Evolutionary conservation across 2,113 vertebrate genomes (phyloP), one percentile per base, ranked within the genome.

Genomic region (Saiga tatarica): DNA sequence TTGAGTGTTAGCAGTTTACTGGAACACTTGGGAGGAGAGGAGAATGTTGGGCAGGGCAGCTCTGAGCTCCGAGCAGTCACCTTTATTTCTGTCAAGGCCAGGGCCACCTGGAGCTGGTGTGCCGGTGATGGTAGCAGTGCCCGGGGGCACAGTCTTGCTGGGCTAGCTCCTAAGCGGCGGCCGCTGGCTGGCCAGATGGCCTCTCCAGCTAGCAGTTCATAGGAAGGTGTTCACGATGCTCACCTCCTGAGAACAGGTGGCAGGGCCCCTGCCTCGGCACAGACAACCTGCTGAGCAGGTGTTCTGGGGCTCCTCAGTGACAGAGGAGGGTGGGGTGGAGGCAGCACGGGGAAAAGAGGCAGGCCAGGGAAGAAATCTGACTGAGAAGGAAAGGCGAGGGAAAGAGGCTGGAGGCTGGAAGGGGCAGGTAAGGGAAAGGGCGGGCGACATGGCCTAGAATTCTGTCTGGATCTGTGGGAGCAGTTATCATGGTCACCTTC

Each of bases 241-340:
- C 96, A 93, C 64, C 21, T 97, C 97, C 94, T 98, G 99, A 2
- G 98, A 99, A 16, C 98, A 98, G 89, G 99, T 83, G 78, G 96
- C 92, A 19, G 97, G 97, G 28, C 97, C 97, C 93, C 62, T 93
- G 95, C 64, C 97, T 96, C 59, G 83, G 94, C 6, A 96, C 96
- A 57, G 93, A 97, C 45, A 53, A 97, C 4, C 4, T 42, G 50
- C 4, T 82, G 14, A 21, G n/a, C 9, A 42, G 15, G 71, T 33
- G 84, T 82, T 67, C 26, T 21, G 36, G 76, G 12, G 33, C 71
- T 33, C 14, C 47, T 76, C 78, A 23, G 7, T 25, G 79, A 11
- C 5, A 1, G 23, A 19, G 25, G 2, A 9, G 36, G 30, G 16
- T 16, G 2, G 10, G 16, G n/a, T 57, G n/a, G 71, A 84, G 39